These are phyloP conservation scores for Hoplodrina ambigua DNA, from an alignment of 2,888 invertebrate genomes.

Conservation along the genomic window DNA sequence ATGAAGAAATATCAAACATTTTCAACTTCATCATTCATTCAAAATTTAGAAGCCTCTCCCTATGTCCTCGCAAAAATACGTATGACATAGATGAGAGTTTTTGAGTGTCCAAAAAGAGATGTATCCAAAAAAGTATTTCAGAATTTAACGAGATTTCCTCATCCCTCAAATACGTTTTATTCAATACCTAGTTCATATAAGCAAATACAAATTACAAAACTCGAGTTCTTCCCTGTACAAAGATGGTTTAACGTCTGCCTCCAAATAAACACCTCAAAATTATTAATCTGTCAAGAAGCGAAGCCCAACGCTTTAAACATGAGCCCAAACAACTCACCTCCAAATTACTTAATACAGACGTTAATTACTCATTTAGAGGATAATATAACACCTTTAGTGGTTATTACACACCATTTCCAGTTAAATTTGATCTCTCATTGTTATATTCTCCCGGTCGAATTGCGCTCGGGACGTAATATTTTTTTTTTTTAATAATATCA, in stretches of 20 bases:
- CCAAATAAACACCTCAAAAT: conserved; percentile 32
- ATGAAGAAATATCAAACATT: no score
- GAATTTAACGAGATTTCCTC: no score
- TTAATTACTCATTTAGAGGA: conserved; percentile 42
- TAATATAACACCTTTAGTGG: conserved; percentile 12
- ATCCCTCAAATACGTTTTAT: no score
- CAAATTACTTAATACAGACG: conserved; percentile 47
- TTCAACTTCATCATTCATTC: no score
- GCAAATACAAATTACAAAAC: background rate
- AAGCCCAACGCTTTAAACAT: conserved; percentile 28
- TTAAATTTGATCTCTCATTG: background rate
- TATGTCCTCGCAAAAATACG: no score
- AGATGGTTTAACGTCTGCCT: conserved; percentile 3
- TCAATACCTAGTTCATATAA: no score
- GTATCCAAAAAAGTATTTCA: no score
- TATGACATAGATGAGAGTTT: no score
- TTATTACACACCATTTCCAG: background rate
- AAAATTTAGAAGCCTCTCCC: no score
- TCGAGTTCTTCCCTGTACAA: background rate
- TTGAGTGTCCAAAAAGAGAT: no score
- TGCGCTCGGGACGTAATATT: no score
- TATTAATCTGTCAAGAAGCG: conserved; percentile 44
- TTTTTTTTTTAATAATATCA: no score
- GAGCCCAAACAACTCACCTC: conserved; percentile 33
- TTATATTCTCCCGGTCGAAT: background rate